These are phyloP conservation scores for Phyllopteryx taeniolatus DNA, from an alignment of 2,113 vertebrate genomes.

Conservation along the genomic window DNA sequence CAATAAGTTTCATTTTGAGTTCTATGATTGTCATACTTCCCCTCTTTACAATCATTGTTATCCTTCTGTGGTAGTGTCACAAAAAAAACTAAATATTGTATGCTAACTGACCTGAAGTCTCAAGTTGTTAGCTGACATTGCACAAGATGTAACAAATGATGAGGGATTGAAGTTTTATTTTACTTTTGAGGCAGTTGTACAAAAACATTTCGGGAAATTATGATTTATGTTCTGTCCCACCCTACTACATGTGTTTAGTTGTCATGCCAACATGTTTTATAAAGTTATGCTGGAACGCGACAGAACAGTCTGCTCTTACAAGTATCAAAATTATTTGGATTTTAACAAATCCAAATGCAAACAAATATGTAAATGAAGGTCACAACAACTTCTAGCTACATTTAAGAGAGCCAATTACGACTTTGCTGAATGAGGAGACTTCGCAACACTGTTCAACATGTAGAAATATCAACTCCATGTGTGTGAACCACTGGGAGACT, in stretches of 20 bases:
- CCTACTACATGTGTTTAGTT: not conserved
- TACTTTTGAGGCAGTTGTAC: not conserved
- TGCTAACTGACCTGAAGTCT: not conserved
- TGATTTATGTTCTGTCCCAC: not conserved
- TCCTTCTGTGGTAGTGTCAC: not conserved
- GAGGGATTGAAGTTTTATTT: not conserved
- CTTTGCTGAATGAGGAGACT: not conserved
- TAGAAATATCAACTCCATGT: not conserved
- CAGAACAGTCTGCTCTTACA: not conserved
- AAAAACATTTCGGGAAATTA: not conserved
- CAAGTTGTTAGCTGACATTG: not conserved
- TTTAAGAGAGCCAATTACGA: not conserved
- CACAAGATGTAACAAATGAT: not conserved
- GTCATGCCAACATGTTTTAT: not conserved
- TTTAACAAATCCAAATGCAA: not conserved
- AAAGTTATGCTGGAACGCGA: not conserved
- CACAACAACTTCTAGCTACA: not conserved
- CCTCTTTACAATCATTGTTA: not conserved
- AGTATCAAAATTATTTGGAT: not conserved
- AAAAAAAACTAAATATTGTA: not conserved
- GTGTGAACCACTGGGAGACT: too few relatives aligned
- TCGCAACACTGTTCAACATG: not conserved
- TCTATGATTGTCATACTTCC: not conserved
- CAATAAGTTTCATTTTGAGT: not conserved
- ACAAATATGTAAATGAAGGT: not conserved